Evolutionary conservation across 2,113 vertebrate species (phyloP).

Genomic region (Podarcis muralis): DNA sequence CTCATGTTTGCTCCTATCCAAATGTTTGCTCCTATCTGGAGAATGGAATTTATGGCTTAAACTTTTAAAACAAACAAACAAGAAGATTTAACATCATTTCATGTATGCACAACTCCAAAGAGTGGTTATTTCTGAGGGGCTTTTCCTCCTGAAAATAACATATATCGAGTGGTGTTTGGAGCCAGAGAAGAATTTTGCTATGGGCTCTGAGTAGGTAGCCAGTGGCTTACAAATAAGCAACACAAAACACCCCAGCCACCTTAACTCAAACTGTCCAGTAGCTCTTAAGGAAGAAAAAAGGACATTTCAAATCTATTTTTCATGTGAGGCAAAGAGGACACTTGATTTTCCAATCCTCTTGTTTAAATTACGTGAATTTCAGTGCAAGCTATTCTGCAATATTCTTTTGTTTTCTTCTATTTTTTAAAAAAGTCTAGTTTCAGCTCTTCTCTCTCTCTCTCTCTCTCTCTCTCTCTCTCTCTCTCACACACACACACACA

Average conservation of each 20-base stretch:
- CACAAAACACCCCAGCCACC: not conserved
- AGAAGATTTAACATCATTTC: too few relatives aligned
- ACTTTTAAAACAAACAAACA: too few relatives aligned
- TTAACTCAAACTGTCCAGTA: not conserved
- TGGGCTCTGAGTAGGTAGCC: not conserved
- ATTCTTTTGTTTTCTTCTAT: not conserved
- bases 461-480: too few relatives aligned
- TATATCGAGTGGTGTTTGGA: not conserved
- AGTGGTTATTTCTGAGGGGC: too few relatives aligned
- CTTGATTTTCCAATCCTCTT: not conserved
- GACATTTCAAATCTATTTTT: slow-evolving; percentile 1
- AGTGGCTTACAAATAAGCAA: not conserved
- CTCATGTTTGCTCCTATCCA: too few relatives aligned
- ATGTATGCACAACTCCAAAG: too few relatives aligned
- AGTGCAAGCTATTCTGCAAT: not conserved
- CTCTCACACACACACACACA: too few relatives aligned
- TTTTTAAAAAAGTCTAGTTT: not conserved
- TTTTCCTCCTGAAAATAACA: too few relatives aligned
- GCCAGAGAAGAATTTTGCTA: not conserved
- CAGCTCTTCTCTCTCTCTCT: not conserved
- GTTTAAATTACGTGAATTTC: slow-evolving; percentile 1
- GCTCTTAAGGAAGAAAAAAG: slow-evolving; percentile 8
- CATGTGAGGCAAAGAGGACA: not conserved
- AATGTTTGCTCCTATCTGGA: too few relatives aligned
- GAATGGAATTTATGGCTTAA: too few relatives aligned